Conservation (phyloP, 2,797 vertebrate species). For the Cossypha dichroa region DNA sequence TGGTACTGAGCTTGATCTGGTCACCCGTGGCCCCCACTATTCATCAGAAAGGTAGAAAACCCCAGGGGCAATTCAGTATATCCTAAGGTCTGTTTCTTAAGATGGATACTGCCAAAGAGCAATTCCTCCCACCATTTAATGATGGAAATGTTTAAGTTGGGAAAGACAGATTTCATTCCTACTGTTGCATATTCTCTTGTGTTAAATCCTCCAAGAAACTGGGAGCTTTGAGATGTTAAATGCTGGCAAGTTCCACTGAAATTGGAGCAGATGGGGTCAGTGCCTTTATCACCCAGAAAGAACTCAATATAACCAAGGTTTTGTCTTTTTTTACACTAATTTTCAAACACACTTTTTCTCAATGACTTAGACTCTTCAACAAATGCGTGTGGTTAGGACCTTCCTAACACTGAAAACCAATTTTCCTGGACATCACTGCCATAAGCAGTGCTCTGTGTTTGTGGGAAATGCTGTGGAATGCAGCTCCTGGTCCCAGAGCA, state of each 20-base stretch:
- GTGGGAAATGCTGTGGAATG: background rate
- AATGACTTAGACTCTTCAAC: background rate
- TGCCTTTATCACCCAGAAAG: background rate
- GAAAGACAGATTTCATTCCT: background rate
- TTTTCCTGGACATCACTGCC: background rate
- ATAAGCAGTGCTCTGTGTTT: background rate
- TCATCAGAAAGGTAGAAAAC: background rate
- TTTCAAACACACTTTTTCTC: background rate
- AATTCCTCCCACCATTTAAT: background rate
- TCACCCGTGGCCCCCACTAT: background rate
- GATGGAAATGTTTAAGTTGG: background rate
- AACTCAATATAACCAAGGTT: rapidly evolving
- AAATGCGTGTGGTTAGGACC: background rate
- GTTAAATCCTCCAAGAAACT: background rate
- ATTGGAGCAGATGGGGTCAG: rapidly evolving
- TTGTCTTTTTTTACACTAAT: background rate
- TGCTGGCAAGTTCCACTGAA: background rate
- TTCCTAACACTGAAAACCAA: background rate
- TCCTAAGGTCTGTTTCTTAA: background rate
- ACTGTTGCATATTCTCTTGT: background rate
- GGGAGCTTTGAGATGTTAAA: background rate
- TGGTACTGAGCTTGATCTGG: background rate
- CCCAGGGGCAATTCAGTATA: background rate
- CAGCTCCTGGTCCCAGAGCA: background rate
- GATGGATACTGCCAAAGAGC: background rate